Evolutionary conservation across 2,797 vertebrate species (phyloP), one percentile per base, ranked within the genome.

Genomic region (Sternarchorhynchus goeldii): DNA sequence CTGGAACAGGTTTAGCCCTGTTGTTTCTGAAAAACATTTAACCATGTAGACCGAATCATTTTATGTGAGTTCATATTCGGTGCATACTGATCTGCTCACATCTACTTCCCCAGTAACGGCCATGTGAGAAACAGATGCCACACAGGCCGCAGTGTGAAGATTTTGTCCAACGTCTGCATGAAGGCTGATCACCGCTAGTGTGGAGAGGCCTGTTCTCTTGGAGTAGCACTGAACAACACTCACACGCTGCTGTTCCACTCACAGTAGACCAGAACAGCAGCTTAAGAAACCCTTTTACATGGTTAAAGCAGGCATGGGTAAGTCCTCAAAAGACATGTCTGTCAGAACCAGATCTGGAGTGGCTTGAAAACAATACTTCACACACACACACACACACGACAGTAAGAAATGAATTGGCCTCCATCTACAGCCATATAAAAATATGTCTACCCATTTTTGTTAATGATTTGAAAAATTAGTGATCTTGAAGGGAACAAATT

Each of bases 31-130:
- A 86, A 73, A 72, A 50, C 82, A 7, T 76, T 34, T 66, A 58
- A 41, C 39, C 85, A 84, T 83, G 84, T 83, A 82, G 90, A 86
- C 87, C 79, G 83, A 87, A 90, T 88, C 80, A 82, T 80, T 71
- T 7, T 25, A 25, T 25, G 83, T 84, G 67, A 85, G 84, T 58
- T 81, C 84, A 75, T 57, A 78, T 79, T 82, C 85, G 77, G 81
- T 87, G 82, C 87, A 85, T 73, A 87, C 84, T 77, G 85, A 84
- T 62, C 68, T 84, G 76, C 77, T 84, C 74, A 74, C n/a, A 63
- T 53, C 21, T 77, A 50, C 64, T 45, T 34, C 62, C 72, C 12
- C 29, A 6, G 53, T 25, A 69, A 6, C 55, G 29, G 32, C 77
- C 64, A 81, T 73, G 59, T 68, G 77, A 86, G 86, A 83, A 17